Percentiles rank a stretch among this genome's conserved stretches.
These are phyloP conservation scores for Austrolebias charrua DNA, from an alignment of 2,797 vertebrate species.

Conservation along the genomic window DNA sequence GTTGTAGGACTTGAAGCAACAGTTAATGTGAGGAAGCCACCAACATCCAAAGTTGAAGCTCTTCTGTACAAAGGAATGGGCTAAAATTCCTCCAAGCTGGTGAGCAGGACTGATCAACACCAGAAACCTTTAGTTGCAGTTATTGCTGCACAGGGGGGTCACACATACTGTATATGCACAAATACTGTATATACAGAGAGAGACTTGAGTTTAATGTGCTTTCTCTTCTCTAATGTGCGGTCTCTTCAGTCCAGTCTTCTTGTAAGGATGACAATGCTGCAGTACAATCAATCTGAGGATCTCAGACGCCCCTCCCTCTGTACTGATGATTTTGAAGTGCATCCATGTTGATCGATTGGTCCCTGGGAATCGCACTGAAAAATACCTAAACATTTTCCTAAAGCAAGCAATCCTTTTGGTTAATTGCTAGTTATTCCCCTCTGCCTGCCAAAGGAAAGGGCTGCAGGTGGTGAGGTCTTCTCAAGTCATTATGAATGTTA, in stretches of 20 bases:
- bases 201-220: conserved; percentile 33
- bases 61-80: too few relatives aligned
- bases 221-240: too few relatives aligned
- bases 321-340: conserved; percentile 65
- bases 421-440: conserved; percentile 20
- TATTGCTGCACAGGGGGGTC: too few relatives aligned
- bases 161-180: too few relatives aligned
- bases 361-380: conserved; percentile 36
- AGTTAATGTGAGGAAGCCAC: too few relatives aligned
- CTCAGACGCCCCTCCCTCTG: conserved; percentile 42
- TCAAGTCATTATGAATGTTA: conserved; percentile 30
- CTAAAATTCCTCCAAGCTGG: too few relatives aligned
- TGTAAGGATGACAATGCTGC: conserved; percentile 20
- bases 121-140: too few relatives aligned
- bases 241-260: conserved; percentile 23
- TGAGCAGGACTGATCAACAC: too few relatives aligned
- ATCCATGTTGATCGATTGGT: conserved; percentile 59
- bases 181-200: too few relatives aligned
- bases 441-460: conserved; percentile 31
- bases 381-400: conserved; percentile 27
- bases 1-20: too few relatives aligned
- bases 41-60: too few relatives aligned
- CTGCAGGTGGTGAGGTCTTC: conserved; percentile 54
- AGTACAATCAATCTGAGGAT: conserved; percentile 57
- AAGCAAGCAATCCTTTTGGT: conserved; percentile 34